phyloP scores from a whole-genome alignment of 2,113 vertebrate genomes.

The Poeciliopsis turrubarensis region DNA sequence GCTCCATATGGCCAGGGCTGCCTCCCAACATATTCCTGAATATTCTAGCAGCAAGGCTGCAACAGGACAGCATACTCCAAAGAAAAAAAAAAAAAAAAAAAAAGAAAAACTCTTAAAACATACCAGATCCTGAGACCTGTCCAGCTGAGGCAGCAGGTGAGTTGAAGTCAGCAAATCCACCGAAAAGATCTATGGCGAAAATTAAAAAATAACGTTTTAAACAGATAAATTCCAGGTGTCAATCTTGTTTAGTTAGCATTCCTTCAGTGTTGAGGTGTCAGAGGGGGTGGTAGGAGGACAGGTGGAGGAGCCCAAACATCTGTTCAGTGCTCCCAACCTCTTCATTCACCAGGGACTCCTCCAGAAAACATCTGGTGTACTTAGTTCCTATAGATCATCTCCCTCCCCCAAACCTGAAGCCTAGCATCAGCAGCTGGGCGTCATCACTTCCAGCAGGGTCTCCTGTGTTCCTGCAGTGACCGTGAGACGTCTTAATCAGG shows the following conservation, averaged over 20 bases:
- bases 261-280: slow-evolving; percentile 70
- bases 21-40: slow-evolving; percentile 81
- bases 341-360: slow-evolving; percentile 87
- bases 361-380: slow-evolving; percentile 90
- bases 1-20: slow-evolving; percentile 86
- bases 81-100: slow-evolving; percentile 22
- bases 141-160: slow-evolving; percentile 82
- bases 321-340: slow-evolving; percentile 86
- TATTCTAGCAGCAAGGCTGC: slow-evolving; percentile 84
- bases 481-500: slow-evolving; percentile 13
- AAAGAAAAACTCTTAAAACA: slow-evolving; percentile 45
- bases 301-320: slow-evolving; percentile 86
- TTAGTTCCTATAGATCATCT: slow-evolving; percentile 80
- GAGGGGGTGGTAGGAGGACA: slow-evolving; percentile 84
- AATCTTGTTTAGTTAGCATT: slow-evolving; percentile 66
- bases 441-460: slow-evolving; percentile 25
- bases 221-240: slow-evolving; percentile 62
- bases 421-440: slow-evolving; percentile 57
- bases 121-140: slow-evolving; percentile 85
- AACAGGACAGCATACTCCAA: slow-evolving; percentile 60
- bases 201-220: slow-evolving; percentile 21
- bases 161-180: slow-evolving; percentile 94
- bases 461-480: slow-evolving; percentile 18
- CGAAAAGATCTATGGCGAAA: slow-evolving; percentile 83
- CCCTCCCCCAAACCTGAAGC: slow-evolving; percentile 60